Evolutionary conservation across 2,888 invertebrate species (phyloP).

Genomic region (Amorpha juglandis): DNA sequence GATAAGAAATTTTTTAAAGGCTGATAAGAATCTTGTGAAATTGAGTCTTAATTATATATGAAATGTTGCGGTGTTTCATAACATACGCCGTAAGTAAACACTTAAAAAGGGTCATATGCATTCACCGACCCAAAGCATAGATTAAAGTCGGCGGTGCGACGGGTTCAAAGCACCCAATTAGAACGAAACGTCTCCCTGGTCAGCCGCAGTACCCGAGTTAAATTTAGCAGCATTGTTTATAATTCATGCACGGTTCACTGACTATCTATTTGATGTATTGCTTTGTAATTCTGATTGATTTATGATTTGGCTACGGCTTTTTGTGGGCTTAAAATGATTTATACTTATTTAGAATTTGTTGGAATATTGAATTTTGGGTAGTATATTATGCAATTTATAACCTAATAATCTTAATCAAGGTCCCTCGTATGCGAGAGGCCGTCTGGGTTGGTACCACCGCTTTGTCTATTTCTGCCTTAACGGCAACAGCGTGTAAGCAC

Average conservation of each 20-base stretch:
- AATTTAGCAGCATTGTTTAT: conserved; percentile 22
- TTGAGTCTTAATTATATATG: too few relatives aligned
- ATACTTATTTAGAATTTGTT: not conserved
- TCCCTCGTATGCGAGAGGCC: too few relatives aligned
- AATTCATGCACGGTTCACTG: conserved; percentile 10
- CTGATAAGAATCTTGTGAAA: too few relatives aligned
- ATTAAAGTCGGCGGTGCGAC: not conserved
- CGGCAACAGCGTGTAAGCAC: too few relatives aligned
- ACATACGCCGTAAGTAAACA: too few relatives aligned
- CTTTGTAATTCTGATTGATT: conserved; percentile 9
- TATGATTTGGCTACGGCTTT: not conserved
- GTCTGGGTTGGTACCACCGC: too few relatives aligned
- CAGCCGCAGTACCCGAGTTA: conserved; percentile 14
- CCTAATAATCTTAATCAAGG: too few relatives aligned
- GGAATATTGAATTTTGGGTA: too few relatives aligned
- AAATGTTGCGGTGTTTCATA: too few relatives aligned
- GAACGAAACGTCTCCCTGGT: not conserved
- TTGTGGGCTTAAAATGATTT: not conserved
- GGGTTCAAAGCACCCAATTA: conserved; percentile 11
- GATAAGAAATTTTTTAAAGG: too few relatives aligned
- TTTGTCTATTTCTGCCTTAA: too few relatives aligned
- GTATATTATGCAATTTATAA: too few relatives aligned
- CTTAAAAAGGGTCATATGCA: conserved; percentile 2
- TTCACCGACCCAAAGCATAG: not conserved
- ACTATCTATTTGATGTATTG: not conserved